Percentiles rank a stretch among this genome's conserved stretches.
These are phyloP conservation scores for Philhelius pedissequus DNA, from an alignment of 2,888 invertebrate genomes.

Conservation along the genomic window DNA sequence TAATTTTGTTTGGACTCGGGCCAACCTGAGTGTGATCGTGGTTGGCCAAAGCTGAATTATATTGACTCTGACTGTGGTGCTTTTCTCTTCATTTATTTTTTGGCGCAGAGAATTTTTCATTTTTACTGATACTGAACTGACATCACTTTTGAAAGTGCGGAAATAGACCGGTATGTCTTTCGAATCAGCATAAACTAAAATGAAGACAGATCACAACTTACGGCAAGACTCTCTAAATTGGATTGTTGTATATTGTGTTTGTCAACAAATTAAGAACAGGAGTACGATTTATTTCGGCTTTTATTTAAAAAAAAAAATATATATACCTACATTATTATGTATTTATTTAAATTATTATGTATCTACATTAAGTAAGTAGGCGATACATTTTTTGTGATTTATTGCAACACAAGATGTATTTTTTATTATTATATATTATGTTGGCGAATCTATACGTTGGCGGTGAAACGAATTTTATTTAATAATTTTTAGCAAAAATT, in stretches of 20 bases:
- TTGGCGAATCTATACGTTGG: constrained; percentile 4
- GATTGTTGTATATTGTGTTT: constrained; percentile 35
- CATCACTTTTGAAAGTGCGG: constrained; percentile 26
- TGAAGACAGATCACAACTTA: background rate
- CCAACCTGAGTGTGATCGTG: constrained; percentile 36
- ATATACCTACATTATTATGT: background rate
- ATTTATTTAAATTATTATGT: background rate
- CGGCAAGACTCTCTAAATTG: background rate
- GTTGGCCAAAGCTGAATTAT: background rate
- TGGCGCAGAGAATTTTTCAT: constrained; percentile 30
- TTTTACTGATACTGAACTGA: no score
- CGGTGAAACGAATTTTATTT: background rate
- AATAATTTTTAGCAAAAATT: background rate
- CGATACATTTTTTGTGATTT: constrained; percentile 20
- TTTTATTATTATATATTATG: background rate
- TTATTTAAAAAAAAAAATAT: constrained; percentile 8
- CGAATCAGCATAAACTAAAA: background rate
- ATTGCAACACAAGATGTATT: background rate
- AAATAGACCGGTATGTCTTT: constrained; percentile 21
- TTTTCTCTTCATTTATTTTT: background rate
- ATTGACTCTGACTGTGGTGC: constrained; percentile 12
- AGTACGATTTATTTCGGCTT: constrained; percentile 27
- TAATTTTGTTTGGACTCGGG: constrained; percentile 53
- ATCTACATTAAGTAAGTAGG: background rate
- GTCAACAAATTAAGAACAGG: constrained; percentile 23